These are phyloP conservation scores for Aricia agestis DNA, from an alignment of 1,140 invertebrate species.

Conservation along the genomic window DNA sequence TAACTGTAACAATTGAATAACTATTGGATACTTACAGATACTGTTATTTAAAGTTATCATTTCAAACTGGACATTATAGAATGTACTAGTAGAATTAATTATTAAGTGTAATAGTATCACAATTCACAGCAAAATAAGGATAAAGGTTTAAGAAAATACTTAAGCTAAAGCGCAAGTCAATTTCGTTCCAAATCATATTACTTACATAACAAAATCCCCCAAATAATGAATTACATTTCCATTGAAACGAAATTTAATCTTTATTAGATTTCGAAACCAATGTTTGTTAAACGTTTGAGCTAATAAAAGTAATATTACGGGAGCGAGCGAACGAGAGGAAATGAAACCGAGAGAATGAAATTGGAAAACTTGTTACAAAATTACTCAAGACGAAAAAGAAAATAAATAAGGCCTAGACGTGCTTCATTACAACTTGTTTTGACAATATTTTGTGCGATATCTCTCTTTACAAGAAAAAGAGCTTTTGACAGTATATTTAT, in stretches of 20 bases:
- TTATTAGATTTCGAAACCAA: slow-evolving; percentile 68
- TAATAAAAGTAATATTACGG: slow-evolving; percentile 74
- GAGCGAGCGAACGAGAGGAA: slow-evolving; percentile 62
- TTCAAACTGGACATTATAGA: too few species aligned
- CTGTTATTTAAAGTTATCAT: too few species aligned
- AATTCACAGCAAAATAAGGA: not conserved
- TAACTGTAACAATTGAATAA: not conserved
- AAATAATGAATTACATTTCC: slow-evolving; percentile 15
- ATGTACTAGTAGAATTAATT: too few species aligned
- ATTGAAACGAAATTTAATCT: slow-evolving; percentile 41
- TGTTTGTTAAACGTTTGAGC: slow-evolving; percentile 72
- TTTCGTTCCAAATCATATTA: not conserved
- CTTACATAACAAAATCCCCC: not conserved
- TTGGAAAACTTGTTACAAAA: slow-evolving; percentile 75
- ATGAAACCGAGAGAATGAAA: slow-evolving; percentile 74
- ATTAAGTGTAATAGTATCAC: too few species aligned
- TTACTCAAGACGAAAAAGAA: slow-evolving; percentile 71
- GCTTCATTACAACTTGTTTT: slow-evolving; percentile 30
- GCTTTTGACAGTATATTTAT: too few species aligned
- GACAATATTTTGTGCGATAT: slow-evolving; percentile 6
- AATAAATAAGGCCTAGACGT: slow-evolving; percentile 65
- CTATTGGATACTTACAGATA: too few species aligned
- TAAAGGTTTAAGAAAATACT: not conserved
- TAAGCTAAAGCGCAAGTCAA: not conserved
- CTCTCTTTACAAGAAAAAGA: too few species aligned